Evolutionary conservation across 2,797 vertebrate genomes (phyloP).

Genomic region (Trematomus bernacchii): DNA sequence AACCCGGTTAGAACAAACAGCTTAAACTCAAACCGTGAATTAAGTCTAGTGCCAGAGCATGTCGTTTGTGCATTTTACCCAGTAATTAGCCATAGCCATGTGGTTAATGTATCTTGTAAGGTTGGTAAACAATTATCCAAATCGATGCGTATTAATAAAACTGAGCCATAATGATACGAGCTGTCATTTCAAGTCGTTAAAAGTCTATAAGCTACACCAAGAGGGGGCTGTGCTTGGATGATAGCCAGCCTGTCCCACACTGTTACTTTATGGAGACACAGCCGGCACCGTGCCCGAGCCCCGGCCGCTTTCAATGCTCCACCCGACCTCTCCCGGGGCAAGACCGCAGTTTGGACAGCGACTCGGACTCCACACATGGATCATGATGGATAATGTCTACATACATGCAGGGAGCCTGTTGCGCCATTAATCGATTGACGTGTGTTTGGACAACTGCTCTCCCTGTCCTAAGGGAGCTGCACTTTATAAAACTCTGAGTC

Average conservation of each 20-base stretch:
- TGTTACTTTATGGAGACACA: slow-evolving; percentile 28
- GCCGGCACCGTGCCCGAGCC: slow-evolving; percentile 29
- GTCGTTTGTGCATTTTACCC: neutral
- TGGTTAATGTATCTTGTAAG: too few relatives aligned
- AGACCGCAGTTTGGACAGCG: slow-evolving; percentile 29
- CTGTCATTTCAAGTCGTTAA: slow-evolving; percentile 10
- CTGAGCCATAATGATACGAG: neutral
- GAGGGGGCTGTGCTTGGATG: slow-evolving; percentile 17
- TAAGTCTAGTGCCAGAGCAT: neutral
- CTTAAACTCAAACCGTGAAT: neutral
- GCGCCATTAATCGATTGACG: slow-evolving; percentile 62
- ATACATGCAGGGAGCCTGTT: slow-evolving; percentile 46
- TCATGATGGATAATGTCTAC: slow-evolving; percentile 51
- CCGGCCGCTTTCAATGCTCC: slow-evolving; percentile 20
- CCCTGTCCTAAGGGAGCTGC: slow-evolving; percentile 30
- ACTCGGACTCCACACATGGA: slow-evolving; percentile 32
- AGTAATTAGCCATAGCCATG: neutral
- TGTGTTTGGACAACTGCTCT: slow-evolving; percentile 70
- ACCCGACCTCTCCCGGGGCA: slow-evolving; percentile 30
- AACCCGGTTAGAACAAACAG: neutral
- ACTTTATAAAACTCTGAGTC: slow-evolving; percentile 26
- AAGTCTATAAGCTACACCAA: neutral
- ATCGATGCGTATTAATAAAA: neutral
- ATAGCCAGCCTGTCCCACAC: slow-evolving; percentile 28
- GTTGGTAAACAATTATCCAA: neutral